Base-by-base conservation (phyloP, 2,888 invertebrate species). In the Lordiphosa fenestrarum region DNA sequence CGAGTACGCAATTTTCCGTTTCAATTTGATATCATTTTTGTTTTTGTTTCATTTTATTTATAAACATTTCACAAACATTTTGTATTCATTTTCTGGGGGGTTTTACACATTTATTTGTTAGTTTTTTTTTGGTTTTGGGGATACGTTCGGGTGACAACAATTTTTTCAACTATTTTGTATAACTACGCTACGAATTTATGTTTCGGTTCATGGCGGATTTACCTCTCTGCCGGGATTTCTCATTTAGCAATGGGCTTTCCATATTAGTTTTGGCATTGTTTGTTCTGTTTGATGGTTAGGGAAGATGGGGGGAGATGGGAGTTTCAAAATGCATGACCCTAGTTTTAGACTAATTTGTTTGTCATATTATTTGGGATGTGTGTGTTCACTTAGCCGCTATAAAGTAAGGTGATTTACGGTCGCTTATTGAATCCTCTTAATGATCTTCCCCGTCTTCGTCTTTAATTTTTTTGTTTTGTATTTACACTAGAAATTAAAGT, bases 91-190 rank as follows among this genome's bases (percentile, higher is more conserved):
- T 48, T 40, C 48, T 36, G n/a, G 41, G 48, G 71, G 77, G 63
- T 66, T 61, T 81, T 77, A 76, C 84, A 81, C 74, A 71, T 67
- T 35, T 62, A 53, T 51, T 50, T 54, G 69, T 64, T 48, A 44
- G 59, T 70, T 71, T 55, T 37, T 47, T 52, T 37, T n/a, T 59
- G 65, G 56, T 68, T 48, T 39, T 58, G 57, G 30, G 30, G 30
- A 9, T 10, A 30, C 39, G 57, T 65, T 66, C 35, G 75, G 62
- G 64, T 64, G 77, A 84, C 80, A 80, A 80, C 80, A 80, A 80
- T 84, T 80, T 84, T 84, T 78, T 80, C 72, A 80, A 80, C 84
- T 80, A 82, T 84, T 74, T 60, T 78, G 75, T 82, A 82, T 77
- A 84, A 63, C 74, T 80, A 73, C 70, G 59, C 75, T 69, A 78